phyloP scores from a whole-genome alignment of 2,797 vertebrate species.

The Channa striata region DNA sequence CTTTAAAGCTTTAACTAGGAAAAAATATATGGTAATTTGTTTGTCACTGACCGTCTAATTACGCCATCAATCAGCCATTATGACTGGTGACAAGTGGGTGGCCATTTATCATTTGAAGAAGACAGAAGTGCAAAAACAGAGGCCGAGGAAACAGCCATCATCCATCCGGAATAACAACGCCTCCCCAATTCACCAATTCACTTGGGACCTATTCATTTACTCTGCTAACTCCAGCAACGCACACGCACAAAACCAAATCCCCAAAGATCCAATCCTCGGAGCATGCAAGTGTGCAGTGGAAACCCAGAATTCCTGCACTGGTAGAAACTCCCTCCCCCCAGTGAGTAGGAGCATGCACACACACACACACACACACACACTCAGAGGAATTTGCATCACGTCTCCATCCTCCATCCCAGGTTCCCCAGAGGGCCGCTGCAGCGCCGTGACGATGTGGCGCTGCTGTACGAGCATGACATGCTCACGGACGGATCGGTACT shows the following conservation, averaged over 20 bases:
- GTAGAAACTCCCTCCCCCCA: constrained; percentile 74
- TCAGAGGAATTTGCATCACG: constrained; percentile 40
- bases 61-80: constrained; percentile 41
- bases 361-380: constrained; percentile 28
- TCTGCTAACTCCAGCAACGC: constrained; percentile 43
- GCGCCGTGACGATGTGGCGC: constrained; percentile 49
- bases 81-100: constrained; percentile 32
- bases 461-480: constrained; percentile 61
- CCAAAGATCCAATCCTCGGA: constrained; percentile 67
- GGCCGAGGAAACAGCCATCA: constrained; percentile 35
- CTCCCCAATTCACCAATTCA: constrained; percentile 62
- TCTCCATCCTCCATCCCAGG: constrained; percentile 63
- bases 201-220: constrained; percentile 72
- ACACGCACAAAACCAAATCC: constrained; percentile 57
- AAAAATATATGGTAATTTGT: constrained; percentile 17
- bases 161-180: constrained; percentile 59
- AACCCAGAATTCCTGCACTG: constrained; percentile 73
- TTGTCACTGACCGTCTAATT: constrained; percentile 9
- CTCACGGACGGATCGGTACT: constrained; percentile 71
- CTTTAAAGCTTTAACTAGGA: too few species aligned
- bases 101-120: constrained; percentile 38
- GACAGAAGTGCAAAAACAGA: constrained; percentile 15
- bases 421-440: constrained; percentile 72
- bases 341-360: constrained; percentile 35
- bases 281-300: constrained; percentile 44